Conservation (phyloP, 2,888 invertebrate genomes). For the Diogma glabrata region DNA sequence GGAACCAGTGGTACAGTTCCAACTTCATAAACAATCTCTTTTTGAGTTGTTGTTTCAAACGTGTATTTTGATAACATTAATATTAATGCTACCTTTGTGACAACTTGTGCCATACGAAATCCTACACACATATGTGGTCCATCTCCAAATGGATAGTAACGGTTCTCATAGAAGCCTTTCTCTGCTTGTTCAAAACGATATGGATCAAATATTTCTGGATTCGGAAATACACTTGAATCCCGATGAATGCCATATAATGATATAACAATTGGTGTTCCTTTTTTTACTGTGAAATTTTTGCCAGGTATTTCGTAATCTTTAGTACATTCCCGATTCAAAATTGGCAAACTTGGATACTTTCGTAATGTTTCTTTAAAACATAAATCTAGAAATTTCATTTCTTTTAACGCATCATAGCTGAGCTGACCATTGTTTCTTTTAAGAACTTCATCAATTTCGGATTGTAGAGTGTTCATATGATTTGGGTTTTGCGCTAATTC, state of each 20-base stretch:
- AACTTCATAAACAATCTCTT: conserved; percentile 28
- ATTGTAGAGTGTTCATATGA: not conserved
- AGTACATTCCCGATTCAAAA: conserved; percentile 13
- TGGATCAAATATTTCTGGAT: conserved; percentile 12
- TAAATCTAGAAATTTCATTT: conserved; percentile 5
- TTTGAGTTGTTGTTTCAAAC: conserved; percentile 16
- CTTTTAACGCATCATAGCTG: not conserved
- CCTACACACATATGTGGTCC: conserved; percentile 13
- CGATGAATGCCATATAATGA: conserved; percentile 10
- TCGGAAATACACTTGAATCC: conserved; percentile 10
- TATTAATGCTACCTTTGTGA: not conserved
- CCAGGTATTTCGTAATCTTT: conserved; percentile 10
- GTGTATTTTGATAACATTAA: not conserved
- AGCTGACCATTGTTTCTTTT: not conserved
- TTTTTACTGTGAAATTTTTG: conserved; percentile 1
- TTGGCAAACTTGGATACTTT: conserved; percentile 10
- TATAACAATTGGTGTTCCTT: conserved; percentile 8
- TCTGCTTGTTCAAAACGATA: conserved; percentile 7
- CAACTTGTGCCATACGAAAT: conserved; percentile 5
- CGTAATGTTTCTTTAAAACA: conserved; percentile 16
- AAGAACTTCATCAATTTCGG: conserved; percentile 1
- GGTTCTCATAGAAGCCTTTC: not conserved
- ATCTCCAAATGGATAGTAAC: conserved; percentile 13
- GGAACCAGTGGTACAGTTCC: conserved; percentile 26
- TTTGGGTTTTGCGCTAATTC: conserved; percentile 1